phyloP scores from a whole-genome alignment of 2,113 vertebrate species.

The Shinisaurus crocodilurus region DNA sequence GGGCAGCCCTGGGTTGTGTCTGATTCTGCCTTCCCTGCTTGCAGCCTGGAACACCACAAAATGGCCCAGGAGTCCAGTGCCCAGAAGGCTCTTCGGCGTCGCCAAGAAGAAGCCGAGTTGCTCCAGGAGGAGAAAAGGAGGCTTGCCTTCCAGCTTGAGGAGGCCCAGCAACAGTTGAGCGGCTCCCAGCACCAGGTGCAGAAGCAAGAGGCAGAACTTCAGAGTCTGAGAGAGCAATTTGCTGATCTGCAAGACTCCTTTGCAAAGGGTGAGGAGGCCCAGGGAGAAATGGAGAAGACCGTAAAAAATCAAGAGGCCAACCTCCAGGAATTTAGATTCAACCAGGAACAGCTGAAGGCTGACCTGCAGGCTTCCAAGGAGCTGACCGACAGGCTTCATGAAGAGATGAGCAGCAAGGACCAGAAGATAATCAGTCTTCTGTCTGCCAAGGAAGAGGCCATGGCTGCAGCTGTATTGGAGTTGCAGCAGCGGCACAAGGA shows the following conservation, averaged over 20 bases:
- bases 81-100: constrained; percentile 74
- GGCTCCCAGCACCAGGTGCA: constrained; percentile 70
- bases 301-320: constrained; percentile 82
- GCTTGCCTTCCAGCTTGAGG: constrained; percentile 74
- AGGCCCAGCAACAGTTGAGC: constrained; percentile 68
- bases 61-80: constrained; percentile 77
- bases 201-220: constrained; percentile 78
- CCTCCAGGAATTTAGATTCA: constrained; percentile 83
- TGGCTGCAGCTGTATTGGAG: constrained; percentile 79
- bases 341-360: constrained; percentile 86
- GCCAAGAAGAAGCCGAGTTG: constrained; percentile 70
- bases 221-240: constrained; percentile 73
- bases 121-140: constrained; percentile 78
- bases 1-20: not conserved
- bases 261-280: constrained; percentile 74
- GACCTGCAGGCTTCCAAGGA: constrained; percentile 88
- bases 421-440: constrained; percentile 87
- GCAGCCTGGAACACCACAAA: constrained; percentile 82
- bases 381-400: constrained; percentile 83
- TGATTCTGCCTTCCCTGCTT: constrained; percentile 20
- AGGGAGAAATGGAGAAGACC: constrained; percentile 69
- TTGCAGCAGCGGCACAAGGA: constrained; percentile 81
- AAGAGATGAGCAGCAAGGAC: constrained; percentile 86
- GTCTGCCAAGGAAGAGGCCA: constrained; percentile 88
- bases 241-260: constrained; percentile 82